A percentile compares a stretch with the other conserved stretches of the same genome.
Evolutionary conservation across 2,113 vertebrate genomes (phyloP).

Genomic region (Chloebia gouldiae): DNA sequence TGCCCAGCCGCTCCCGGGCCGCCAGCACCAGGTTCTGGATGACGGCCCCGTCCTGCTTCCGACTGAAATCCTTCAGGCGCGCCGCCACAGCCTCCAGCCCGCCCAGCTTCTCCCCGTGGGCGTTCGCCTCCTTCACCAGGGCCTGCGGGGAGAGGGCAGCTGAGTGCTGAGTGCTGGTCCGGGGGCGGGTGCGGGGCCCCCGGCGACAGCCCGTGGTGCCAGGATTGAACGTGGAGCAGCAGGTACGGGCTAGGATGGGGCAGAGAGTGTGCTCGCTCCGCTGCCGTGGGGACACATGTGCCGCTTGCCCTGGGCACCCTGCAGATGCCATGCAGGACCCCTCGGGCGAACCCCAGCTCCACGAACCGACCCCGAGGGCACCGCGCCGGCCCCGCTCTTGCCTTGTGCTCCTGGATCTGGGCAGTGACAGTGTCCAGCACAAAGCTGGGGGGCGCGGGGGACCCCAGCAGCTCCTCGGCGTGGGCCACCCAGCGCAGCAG

Average conservation of each 20-base stretch:
- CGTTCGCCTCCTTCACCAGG: conserved; percentile 17
- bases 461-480: conserved; percentile 73
- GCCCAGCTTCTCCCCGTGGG: background rate
- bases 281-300: background rate
- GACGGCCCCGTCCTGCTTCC: background rate
- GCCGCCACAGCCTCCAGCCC: background rate
- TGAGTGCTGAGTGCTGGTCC: background rate
- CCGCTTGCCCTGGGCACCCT: background rate
- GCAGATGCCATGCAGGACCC: background rate
- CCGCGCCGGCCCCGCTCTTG: background rate
- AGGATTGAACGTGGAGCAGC: no score
- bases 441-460: conserved; percentile 77
- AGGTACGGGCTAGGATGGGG: accelerated
- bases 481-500: conserved; percentile 80
- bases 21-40: conserved; percentile 30
- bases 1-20: background rate
- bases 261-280: accelerated
- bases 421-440: conserved; percentile 75
- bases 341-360: background rate
- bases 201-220: background rate
- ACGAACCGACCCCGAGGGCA: accelerated
- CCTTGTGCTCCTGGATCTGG: conserved; percentile 86
- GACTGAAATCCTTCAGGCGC: background rate
- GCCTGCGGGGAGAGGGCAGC: conserved; percentile 45
- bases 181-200: background rate